These are phyloP conservation scores for Pollenia griseotomentosa DNA, from an alignment of 2,888 invertebrate genomes.

Conservation along the genomic window DNA sequence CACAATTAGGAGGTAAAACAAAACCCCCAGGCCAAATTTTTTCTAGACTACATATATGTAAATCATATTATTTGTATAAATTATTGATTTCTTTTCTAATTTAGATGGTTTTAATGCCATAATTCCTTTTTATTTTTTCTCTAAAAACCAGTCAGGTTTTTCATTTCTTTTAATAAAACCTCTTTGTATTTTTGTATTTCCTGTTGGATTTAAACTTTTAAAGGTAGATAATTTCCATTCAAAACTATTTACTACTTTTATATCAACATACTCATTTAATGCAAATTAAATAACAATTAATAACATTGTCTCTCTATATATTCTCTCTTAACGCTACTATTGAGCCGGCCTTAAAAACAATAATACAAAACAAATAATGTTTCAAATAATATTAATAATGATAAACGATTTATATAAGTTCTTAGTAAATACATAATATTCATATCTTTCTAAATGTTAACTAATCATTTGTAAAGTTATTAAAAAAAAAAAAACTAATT, in stretches of 20 bases:
- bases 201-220: conserved; percentile 28
- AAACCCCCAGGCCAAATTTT: no score
- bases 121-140: neutral
- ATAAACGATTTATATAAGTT: conserved; percentile 76
- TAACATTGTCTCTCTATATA: conserved; percentile 61
- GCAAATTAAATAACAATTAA: conserved; percentile 34
- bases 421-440: conserved; percentile 73
- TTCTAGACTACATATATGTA: no score
- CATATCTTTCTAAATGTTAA: conserved; percentile 25
- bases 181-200: conserved; percentile 40
- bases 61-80: neutral
- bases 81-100: neutral
- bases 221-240: conserved; percentile 40
- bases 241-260: conserved; percentile 9
- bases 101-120: neutral
- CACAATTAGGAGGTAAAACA: no score
- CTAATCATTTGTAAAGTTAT: conserved; percentile 42
- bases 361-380: conserved; percentile 23
- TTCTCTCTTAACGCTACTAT: conserved; percentile 78
- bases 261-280: conserved; percentile 44
- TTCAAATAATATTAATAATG: conserved; percentile 15
- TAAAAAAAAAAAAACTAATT: neutral
- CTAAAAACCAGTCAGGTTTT: neutral
- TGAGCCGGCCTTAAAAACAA: conserved; percentile 79
- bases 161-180: neutral